A percentile compares a stretch with the other conserved stretches of the same genome.
Evolutionary conservation across 2,797 vertebrate species (phyloP).

Genomic region (Lutjanus argentimaculatus): DNA sequence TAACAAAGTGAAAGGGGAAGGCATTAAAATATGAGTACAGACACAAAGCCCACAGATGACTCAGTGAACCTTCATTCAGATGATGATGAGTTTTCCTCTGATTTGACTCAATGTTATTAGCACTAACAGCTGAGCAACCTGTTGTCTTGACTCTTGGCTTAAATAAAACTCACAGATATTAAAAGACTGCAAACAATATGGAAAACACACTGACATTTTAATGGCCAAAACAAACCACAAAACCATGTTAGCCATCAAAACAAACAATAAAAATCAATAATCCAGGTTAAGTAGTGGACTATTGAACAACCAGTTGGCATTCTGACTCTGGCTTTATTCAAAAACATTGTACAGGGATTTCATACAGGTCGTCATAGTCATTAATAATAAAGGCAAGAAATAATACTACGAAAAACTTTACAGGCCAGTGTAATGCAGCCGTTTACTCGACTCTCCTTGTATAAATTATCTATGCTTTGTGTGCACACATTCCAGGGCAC

Average conservation of each 20-base stretch:
- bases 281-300: neutral
- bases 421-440: neutral
- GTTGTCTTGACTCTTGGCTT: neutral
- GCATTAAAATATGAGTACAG: neutral
- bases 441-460: constrained; percentile 10
- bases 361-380: constrained; percentile 1
- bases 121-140: neutral
- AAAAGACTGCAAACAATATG: neutral
- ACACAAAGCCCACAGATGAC: too few relatives aligned
- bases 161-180: neutral
- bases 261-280: constrained; percentile 1
- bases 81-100: neutral
- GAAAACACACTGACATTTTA: constrained; percentile 7
- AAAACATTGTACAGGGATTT: neutral
- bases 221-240: neutral
- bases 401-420: constrained; percentile 4
- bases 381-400: constrained; percentile 2
- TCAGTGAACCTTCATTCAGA: neutral
- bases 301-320: neutral
- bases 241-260: neutral
- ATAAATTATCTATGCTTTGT: constrained; percentile 30
- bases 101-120: neutral
- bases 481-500: constrained; percentile 32
- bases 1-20: neutral
- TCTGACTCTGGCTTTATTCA: neutral